These are phyloP conservation scores for Halcyon smyrnensis DNA, from an alignment of 2,797 vertebrate genomes.

Conservation along the genomic window DNA sequence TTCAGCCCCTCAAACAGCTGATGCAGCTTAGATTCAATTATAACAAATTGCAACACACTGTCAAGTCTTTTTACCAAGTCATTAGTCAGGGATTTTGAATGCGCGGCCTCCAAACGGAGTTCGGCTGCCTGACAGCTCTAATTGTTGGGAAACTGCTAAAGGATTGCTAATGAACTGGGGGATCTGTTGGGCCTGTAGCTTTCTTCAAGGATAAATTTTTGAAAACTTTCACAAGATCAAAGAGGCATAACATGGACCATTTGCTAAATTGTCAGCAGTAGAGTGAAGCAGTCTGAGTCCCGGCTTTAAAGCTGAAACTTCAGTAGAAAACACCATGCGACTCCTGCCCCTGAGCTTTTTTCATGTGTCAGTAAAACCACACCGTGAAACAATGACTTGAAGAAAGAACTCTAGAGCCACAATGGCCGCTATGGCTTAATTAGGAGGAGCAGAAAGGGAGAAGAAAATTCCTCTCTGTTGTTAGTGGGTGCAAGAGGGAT, in stretches of 20 bases:
- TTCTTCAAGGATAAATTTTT: slow-evolving; percentile 81
- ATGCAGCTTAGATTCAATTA: slow-evolving; percentile 90
- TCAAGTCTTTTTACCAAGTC: slow-evolving; percentile 91
- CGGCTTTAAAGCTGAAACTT: slow-evolving; percentile 72
- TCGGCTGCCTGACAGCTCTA: slow-evolving; percentile 84
- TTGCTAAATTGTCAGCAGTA: slow-evolving; percentile 83
- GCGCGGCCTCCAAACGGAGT: slow-evolving; percentile 58
- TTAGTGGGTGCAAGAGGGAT: background rate
- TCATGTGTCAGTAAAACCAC: slow-evolving; percentile 79
- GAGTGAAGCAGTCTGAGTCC: slow-evolving; percentile 77
- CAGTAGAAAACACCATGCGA: slow-evolving; percentile 43
- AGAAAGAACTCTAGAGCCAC: slow-evolving; percentile 32
- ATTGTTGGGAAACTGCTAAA: slow-evolving; percentile 88
- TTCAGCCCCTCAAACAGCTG: slow-evolving; percentile 88
- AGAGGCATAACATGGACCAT: slow-evolving; percentile 78
- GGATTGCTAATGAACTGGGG: slow-evolving; percentile 89
- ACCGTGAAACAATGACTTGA: slow-evolving; percentile 61
- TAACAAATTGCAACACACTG: slow-evolving; percentile 86
- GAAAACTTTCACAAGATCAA: slow-evolving; percentile 87
- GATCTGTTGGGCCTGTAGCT: slow-evolving; percentile 79
- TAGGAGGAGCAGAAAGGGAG: slow-evolving; percentile 46
- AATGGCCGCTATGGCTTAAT: slow-evolving; percentile 59
- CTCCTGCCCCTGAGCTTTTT: slow-evolving; percentile 68
- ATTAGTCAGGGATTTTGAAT: slow-evolving; percentile 86
- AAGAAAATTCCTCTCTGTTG: background rate